Conservation (phyloP, 2,797 vertebrate genomes). For the Halcyon chelicuti region DNA sequence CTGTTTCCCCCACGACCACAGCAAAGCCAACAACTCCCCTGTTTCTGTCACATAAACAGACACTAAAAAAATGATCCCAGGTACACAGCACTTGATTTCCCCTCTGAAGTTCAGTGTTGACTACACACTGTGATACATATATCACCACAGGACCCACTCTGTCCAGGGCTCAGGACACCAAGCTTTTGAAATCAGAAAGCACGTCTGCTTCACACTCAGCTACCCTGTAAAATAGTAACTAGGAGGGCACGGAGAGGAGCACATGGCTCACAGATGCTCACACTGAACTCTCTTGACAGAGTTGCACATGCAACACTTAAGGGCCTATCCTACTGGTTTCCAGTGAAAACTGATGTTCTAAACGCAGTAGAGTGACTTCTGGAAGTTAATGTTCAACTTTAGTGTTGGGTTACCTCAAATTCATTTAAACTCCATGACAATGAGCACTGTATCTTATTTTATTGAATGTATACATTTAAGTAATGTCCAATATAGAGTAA, state of each 20-base stretch:
- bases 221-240: background rate
- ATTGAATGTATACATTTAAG: background rate
- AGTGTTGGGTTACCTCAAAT: background rate
- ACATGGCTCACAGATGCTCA: background rate
- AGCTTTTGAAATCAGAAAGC: background rate
- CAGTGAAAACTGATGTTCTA: background rate
- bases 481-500: background rate
- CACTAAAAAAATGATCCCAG: background rate
- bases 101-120: background rate
- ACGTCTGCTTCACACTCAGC: background rate
- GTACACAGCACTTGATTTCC: background rate
- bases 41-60: background rate
- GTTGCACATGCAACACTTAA: background rate
- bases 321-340: background rate
- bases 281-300: background rate
- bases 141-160: background rate
- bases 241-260: background rate
- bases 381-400: background rate
- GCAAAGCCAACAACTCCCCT: background rate
- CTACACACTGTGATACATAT: fast-evolving
- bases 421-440: background rate
- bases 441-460: background rate
- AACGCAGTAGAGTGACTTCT: background rate
- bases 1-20: background rate
- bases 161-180: background rate